Percentiles rank a stretch among this genome's conserved stretches.
These are phyloP conservation scores for Rhizomys pruinosus DNA, from an alignment of 2,113 vertebrate genomes.

Conservation along the genomic window DNA sequence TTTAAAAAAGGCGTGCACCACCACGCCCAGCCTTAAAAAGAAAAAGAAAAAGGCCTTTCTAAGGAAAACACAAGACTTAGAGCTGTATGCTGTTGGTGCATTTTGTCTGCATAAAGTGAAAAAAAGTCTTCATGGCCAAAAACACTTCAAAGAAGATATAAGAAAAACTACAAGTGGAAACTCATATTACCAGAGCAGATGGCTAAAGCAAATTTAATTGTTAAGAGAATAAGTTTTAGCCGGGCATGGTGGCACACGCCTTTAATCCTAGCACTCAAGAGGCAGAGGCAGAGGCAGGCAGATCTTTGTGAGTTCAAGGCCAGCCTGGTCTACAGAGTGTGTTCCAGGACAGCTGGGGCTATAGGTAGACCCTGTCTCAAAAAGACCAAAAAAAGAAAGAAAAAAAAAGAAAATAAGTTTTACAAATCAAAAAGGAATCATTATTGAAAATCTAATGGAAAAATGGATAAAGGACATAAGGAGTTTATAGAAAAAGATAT, in stretches of 20 bases:
- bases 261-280: no score
- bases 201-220: not conserved
- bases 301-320: no score
- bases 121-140: not conserved
- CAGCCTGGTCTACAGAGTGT: no score
- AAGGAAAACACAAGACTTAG: slow-evolving; percentile 7
- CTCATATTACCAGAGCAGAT: slow-evolving; percentile 42
- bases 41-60: slow-evolving; percentile 29
- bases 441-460: not conserved
- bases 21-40: no score
- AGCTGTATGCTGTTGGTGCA: not conserved
- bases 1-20: no score
- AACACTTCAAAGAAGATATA: slow-evolving; percentile 17
- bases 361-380: no score
- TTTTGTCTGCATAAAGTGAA: not conserved
- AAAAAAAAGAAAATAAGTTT: slow-evolving; percentile 4
- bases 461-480: not conserved
- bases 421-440: slow-evolving; percentile 20
- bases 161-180: slow-evolving; percentile 17
- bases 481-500: not conserved
- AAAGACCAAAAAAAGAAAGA: no score
- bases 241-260: no score
- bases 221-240: not conserved
- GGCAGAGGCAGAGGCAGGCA: no score
- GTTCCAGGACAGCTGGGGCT: no score